Conservation (phyloP, 2,888 invertebrate genomes). For the Stenoptilia bipunctidactyla region DNA sequence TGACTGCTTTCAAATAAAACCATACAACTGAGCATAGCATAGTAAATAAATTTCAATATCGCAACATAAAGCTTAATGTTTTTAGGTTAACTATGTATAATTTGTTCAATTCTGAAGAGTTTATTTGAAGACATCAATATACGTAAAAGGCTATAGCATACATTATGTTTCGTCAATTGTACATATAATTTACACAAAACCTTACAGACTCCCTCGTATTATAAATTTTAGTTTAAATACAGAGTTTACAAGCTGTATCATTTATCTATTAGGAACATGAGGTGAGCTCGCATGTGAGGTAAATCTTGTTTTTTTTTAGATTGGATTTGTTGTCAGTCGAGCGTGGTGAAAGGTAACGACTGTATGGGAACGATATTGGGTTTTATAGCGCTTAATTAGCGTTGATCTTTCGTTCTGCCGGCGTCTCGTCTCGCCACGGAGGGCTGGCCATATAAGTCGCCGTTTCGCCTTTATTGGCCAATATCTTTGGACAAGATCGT, state of each 20-base stretch:
- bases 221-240: constrained; percentile 45
- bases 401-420: constrained; percentile 52
- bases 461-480: constrained; percentile 40
- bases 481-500: constrained; percentile 38
- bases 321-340: constrained; percentile 37
- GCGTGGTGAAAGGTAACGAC: constrained; percentile 53
- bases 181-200: no score
- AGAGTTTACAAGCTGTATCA: constrained; percentile 57
- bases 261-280: constrained; percentile 62
- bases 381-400: constrained; percentile 65
- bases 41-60: no score
- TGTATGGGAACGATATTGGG: constrained; percentile 52
- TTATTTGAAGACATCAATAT: no score
- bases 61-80: no score
- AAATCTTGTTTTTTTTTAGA: constrained; percentile 38
- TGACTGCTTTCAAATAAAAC: neutral
- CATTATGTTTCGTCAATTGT: no score
- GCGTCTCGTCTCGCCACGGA: constrained; percentile 30
- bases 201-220: constrained; percentile 9
- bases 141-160: no score
- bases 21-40: constrained; percentile 7
- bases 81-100: no score
- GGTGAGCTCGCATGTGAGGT: constrained; percentile 45
- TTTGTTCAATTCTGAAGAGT: no score
- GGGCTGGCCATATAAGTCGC: constrained; percentile 39